Evolutionary conservation across 1,140 invertebrate genomes (phyloP).

Genomic region (Drosophila watanabei): DNA sequence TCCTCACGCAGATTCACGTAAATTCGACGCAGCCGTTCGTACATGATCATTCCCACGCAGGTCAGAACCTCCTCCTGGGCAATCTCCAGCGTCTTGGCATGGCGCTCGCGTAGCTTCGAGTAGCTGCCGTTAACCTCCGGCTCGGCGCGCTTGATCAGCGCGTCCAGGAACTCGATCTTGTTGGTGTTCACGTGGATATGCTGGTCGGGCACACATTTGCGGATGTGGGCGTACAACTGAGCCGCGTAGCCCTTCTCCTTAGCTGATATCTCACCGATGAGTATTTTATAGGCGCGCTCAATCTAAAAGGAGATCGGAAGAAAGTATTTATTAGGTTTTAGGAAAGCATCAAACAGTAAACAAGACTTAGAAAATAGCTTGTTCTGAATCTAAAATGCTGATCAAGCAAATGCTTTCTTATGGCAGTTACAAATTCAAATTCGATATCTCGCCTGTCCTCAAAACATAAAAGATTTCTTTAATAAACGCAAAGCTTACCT

Average conservation of each 20-base stretch:
- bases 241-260: slow-evolving; percentile 96
- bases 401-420: background rate
- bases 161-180: slow-evolving; percentile 94
- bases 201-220: slow-evolving; percentile 93
- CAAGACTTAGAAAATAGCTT: background rate
- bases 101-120: slow-evolving; percentile 91
- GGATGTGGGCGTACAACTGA: slow-evolving; percentile 93
- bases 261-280: slow-evolving; percentile 93
- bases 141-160: slow-evolving; percentile 94
- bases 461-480: background rate
- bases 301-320: slow-evolving; percentile 81
- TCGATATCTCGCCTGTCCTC: background rate
- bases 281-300: slow-evolving; percentile 93
- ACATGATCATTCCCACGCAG: slow-evolving; percentile 96
- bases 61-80: slow-evolving; percentile 98
- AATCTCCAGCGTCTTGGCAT: slow-evolving; percentile 97
- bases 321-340: background rate
- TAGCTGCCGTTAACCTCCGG: slow-evolving; percentile 93
- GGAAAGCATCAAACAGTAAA: background rate
- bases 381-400: background rate
- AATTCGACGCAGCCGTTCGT: slow-evolving; percentile 94
- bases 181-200: slow-evolving; percentile 93
- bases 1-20: slow-evolving; percentile 94
- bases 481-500: slow-evolving; percentile 88
- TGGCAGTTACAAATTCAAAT: background rate